Evolutionary conservation across 2,113 vertebrate species (phyloP).

Genomic region (Irena cyanogastra): DNA sequence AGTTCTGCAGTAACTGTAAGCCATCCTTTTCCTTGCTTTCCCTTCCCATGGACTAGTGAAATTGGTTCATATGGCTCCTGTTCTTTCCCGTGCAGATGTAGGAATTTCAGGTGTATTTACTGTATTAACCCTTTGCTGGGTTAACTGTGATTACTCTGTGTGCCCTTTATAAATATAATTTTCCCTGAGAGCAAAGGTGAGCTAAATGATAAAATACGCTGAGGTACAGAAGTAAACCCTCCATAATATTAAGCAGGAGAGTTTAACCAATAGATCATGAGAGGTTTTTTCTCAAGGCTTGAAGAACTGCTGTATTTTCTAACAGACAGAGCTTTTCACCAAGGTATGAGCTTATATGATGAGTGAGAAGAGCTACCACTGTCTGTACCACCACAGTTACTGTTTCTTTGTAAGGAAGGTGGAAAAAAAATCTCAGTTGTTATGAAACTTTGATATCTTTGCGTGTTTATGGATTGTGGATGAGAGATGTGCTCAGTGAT

Average conservation of each 20-base stretch:
- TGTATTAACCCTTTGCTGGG: not conserved
- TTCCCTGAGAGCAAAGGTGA: not conserved
- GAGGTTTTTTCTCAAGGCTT: not conserved
- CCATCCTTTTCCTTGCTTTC: not conserved
- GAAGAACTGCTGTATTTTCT: not conserved
- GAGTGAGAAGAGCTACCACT: not conserved
- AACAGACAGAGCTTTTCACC: not conserved
- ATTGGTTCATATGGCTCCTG: not conserved
- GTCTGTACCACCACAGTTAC: not conserved
- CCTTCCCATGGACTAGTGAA: not conserved
- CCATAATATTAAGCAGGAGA: not conserved
- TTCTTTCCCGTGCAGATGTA: not conserved
- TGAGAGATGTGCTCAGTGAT: not conserved
- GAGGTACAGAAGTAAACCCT: not conserved
- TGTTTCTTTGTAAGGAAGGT: not conserved
- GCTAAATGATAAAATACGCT: not conserved
- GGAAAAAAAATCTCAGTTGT: not conserved
- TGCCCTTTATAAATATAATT: not conserved
- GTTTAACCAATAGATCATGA: not conserved
- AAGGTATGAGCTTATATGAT: not conserved
- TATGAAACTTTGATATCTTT: not conserved
- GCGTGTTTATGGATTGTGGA: not conserved
- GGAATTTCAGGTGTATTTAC: not conserved
- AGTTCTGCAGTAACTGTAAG: not conserved
- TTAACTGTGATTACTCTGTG: fast-evolving